Base-by-base conservation (phyloP, 2,888 invertebrate genomes). In the Pseudolycoriella hygida region DNA sequence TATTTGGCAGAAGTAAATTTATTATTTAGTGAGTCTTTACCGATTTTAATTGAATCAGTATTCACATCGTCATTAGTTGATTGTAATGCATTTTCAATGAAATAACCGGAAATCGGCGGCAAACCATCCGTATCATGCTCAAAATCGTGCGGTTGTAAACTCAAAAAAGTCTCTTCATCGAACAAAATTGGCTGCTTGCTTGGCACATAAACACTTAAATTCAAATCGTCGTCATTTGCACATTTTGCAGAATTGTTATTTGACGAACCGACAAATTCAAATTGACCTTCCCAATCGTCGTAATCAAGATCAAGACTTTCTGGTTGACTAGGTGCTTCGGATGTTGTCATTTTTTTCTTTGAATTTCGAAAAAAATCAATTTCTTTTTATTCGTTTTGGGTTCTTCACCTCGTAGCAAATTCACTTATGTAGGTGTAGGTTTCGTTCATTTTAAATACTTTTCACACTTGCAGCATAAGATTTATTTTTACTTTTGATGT, bases 231-330 rank as follows among this genome's bases (percentile, higher is more conserved):
- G 15, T 34, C 20, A 19, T 32, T 38, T 15, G n/a, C 14, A 37
- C 8, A 19, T 45, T 25, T n/a, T n/a, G 14, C 49, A 54, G 46
- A 49, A 49, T 53, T 50, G 50, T 49, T 54, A 54, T 54, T 48
- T 55, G 60, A 51, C 14, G 73, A 71, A 39, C 84, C 84, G 54
- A 84, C 74, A 64, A 85, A 84, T 66, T 85, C 82, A 57, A 87
- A 87, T 67, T 86, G 86, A 48, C 86, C 86, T 61, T 85, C 83
- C 86, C 86, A 87, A 76, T 85, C 78, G 60, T 87, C 86, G 63
- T 81, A 84, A 63, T 82, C 84, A 64, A 85, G 69, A 58, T 82
- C 84, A 55, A 78, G 63, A 58, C 73, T 73, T 53, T 74, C 74
- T 57, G 64, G 64, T 57, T 64, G 64, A 55, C 64, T 65, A 50